phyloP scores from a whole-genome alignment of 1,140 invertebrate species.

The Trichonephila inaurata region DNA sequence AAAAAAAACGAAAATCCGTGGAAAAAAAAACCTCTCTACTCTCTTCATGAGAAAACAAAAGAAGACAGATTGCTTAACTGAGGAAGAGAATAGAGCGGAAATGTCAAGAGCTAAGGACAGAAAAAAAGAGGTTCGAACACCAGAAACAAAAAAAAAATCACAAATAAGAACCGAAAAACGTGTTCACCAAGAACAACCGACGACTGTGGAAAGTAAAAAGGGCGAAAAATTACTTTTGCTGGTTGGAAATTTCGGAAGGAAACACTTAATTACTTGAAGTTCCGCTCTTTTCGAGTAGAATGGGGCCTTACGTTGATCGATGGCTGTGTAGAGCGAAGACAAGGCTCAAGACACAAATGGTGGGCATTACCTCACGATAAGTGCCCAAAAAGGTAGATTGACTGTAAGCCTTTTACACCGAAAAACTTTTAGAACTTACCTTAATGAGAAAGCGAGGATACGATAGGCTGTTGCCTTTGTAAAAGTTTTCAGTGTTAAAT shows the following conservation, averaged over 20 bases:
- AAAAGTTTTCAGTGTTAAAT: too few relatives aligned
- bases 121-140: not conserved
- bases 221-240: constrained; percentile 67
- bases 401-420: constrained; percentile 32
- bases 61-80: constrained; percentile 73
- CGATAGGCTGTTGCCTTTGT: not conserved
- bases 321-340: not conserved
- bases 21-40: constrained; percentile 46
- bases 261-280: constrained; percentile 72
- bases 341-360: constrained; percentile 1
- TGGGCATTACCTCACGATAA: constrained; percentile 25
- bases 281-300: constrained; percentile 48
- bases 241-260: constrained; percentile 68
- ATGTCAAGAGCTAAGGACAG: constrained; percentile 56
- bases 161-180: constrained; percentile 45
- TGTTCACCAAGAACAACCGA: constrained; percentile 30
- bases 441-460: constrained; percentile 3
- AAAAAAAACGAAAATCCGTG: constrained; percentile 26
- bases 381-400: constrained; percentile 7
- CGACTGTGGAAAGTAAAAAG: not conserved
- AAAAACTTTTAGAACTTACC: constrained; percentile 11
- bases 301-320: constrained; percentile 38
- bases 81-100: constrained; percentile 61
- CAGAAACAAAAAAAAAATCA: constrained; percentile 24
- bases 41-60: constrained; percentile 54